Evolutionary conservation across 2,888 invertebrate genomes (phyloP), one percentile per base, ranked within the genome.

Genomic region (Apamea sordens): DNA sequence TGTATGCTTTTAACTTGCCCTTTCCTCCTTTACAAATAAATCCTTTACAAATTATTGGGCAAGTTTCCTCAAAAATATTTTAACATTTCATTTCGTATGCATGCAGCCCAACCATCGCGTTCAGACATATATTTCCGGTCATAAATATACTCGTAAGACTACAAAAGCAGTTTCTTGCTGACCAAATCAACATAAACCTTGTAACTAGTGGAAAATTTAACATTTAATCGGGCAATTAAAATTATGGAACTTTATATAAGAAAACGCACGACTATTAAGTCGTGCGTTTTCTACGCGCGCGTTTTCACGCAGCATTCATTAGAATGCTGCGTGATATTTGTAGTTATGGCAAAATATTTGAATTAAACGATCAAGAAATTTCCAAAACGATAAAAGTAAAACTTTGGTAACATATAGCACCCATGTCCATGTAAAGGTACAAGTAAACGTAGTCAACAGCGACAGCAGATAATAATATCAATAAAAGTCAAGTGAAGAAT

Each of bases 181-280:
- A 71, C 85, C 76, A 79, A 79, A 80, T 79, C 75, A 79, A 86
- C 83, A 84, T 84, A 68, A 84, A 76, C 87, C 85, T 85, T 85
- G 83, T 78, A 76, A 78, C 50, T 44, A 72, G 82, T 74, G 79
- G 82, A 86, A 80, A 80, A 77, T 73, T 87, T 80, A 15, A 65
- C 13, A 59, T 77, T 50, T 74, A 68, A 72, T 61, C 13, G 13
- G 65, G 36, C 41, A 74, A 82, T 72, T 77, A 71, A 76, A 79
- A 82, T 75, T n/a, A 77, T 72, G 59, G 53, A 69, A 61, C n/a
- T 79, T 44, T 64, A 82, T 61, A n/a, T n/a, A n/a, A 53, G 63
- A 59, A 74, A 74, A 44, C 47, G 15, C 63, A 67, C 44, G 71
- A 73, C 7, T n/a, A n/a, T n/a, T n/a, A n/a, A n/a, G n/a, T n/a